Conservation (phyloP, 1,140 invertebrate species). For the Habropoda laboriosa region DNA sequence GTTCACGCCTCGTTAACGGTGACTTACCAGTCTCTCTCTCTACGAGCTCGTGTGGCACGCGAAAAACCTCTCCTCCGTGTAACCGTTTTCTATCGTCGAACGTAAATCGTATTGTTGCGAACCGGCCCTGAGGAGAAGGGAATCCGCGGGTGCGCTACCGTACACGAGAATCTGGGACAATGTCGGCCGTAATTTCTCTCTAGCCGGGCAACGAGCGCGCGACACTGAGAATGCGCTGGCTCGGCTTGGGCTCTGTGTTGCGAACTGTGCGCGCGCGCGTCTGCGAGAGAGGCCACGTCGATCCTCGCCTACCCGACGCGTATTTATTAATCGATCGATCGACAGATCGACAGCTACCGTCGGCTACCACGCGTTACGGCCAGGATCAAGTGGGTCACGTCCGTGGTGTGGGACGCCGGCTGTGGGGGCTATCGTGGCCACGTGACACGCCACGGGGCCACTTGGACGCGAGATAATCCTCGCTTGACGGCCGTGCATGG, state of each 20-base stretch:
- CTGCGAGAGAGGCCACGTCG: neutral
- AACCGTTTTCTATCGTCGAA: neutral
- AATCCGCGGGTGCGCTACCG: slow-evolving; percentile 43
- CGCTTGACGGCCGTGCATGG: slow-evolving; percentile 1
- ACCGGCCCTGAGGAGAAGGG: slow-evolving; percentile 42
- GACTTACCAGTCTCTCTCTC: too few species aligned
- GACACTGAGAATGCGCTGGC: slow-evolving; percentile 52
- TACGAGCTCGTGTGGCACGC: neutral
- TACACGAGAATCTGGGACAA: slow-evolving; percentile 66
- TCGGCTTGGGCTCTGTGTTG: too few species aligned
- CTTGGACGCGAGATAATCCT: slow-evolving; percentile 38
- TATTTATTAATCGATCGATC: slow-evolving; percentile 58
- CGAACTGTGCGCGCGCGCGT: too few species aligned
- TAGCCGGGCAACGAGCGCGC: slow-evolving; percentile 38
- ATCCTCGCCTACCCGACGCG: slow-evolving; percentile 6
- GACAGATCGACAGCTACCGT: slow-evolving; percentile 52
- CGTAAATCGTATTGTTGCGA: slow-evolving; percentile 49
- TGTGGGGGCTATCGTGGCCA: slow-evolving; percentile 22
- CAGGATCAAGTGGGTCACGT: slow-evolving; percentile 65
- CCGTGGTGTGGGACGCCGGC: slow-evolving; percentile 12
- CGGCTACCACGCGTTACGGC: slow-evolving; percentile 48
- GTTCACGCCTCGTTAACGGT: slow-evolving; percentile 43
- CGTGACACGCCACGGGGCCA: slow-evolving; percentile 34
- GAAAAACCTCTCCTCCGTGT: slow-evolving; percentile 11
- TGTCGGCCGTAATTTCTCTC: slow-evolving; percentile 67